phyloP scores from a whole-genome alignment of 2,113 vertebrate genomes.

The Ceratotherium simum region DNA sequence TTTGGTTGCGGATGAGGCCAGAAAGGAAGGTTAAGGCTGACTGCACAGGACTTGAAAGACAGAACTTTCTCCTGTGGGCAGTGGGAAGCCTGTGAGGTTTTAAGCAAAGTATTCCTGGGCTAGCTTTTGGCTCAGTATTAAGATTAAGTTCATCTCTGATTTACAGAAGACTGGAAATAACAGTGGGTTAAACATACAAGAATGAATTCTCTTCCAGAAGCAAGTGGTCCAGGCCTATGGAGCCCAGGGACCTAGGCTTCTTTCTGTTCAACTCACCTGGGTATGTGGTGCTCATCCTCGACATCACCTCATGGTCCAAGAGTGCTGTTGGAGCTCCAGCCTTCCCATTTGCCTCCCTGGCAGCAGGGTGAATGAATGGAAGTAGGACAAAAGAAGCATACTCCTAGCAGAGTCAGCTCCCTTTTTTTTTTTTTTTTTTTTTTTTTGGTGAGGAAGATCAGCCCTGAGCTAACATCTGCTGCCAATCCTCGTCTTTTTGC shows the following conservation, averaged over 20 bases:
- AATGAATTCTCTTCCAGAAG: neutral
- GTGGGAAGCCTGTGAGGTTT: neutral
- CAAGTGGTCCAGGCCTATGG: neutral
- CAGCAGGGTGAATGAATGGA: neutral
- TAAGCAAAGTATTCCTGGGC: neutral
- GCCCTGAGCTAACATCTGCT: no score
- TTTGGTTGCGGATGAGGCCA: neutral
- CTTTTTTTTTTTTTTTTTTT: neutral
- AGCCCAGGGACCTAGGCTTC: no score
- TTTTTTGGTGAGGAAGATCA: no score
- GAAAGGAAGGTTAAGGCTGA: neutral
- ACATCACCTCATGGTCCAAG: neutral
- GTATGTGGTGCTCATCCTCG: neutral
- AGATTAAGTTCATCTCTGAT: neutral
- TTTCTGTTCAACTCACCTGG: neutral
- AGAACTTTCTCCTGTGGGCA: neutral
- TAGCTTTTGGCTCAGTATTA: neutral
- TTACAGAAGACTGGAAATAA: neutral
- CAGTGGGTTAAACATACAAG: neutral
- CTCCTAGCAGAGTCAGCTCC: neutral
- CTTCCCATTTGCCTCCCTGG: neutral
- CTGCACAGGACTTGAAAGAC: neutral
- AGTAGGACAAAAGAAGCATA: neutral
- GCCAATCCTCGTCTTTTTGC: no score
- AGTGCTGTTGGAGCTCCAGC: neutral